phyloP scores from a whole-genome alignment of 2,797 vertebrate species.

The Lepilemur septentrionalis region DNA sequence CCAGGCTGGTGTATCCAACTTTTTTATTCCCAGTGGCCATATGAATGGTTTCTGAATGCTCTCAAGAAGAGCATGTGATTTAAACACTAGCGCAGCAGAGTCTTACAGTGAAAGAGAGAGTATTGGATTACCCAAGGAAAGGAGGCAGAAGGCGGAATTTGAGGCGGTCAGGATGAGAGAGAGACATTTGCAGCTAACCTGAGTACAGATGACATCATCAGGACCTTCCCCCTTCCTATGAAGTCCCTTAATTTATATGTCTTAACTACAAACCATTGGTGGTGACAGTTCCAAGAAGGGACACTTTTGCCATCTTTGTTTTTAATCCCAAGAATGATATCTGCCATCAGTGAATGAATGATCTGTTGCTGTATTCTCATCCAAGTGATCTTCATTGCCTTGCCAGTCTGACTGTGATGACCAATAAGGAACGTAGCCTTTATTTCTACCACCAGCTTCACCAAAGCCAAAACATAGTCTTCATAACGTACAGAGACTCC shows the following conservation, averaged over 20 bases:
- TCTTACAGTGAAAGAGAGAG: not conserved
- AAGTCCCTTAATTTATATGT: not conserved
- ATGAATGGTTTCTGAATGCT: not conserved
- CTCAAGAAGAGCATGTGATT: not conserved
- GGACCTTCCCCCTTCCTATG: not conserved
- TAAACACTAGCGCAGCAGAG: not conserved
- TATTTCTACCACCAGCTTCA: not conserved
- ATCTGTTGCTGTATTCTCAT: not conserved
- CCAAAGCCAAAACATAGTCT: not conserved
- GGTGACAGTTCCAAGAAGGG: not conserved
- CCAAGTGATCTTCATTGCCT: not conserved
- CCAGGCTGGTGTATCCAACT: not conserved
- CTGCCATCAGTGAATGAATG: not conserved
- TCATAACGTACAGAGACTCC: not conserved
- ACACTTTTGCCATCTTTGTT: not conserved
- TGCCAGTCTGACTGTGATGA: not conserved
- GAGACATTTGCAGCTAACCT: not conserved
- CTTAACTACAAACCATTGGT: not conserved
- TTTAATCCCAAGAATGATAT: not conserved
- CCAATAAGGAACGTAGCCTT: not conserved
- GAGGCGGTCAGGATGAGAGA: not conserved
- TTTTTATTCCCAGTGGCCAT: not conserved
- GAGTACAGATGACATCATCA: not conserved
- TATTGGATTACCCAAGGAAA: not conserved
- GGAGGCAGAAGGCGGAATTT: not conserved